phyloP scores from a whole-genome alignment of 2,113 vertebrate genomes.

The Raja brachyura region DNA sequence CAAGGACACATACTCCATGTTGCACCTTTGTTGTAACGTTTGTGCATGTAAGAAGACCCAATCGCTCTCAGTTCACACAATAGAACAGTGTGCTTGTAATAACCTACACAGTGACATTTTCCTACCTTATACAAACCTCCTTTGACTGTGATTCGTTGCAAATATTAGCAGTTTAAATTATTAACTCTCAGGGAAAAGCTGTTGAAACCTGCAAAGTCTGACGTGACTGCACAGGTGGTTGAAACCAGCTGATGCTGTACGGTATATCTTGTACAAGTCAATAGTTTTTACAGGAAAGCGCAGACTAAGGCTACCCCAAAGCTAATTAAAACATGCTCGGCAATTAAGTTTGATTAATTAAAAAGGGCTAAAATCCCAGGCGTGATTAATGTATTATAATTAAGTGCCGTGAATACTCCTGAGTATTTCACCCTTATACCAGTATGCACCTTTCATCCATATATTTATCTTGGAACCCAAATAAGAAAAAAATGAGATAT shows the following conservation, averaged over 20 bases:
- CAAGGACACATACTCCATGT: not conserved
- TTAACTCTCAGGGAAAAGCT: not conserved
- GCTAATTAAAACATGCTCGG: constrained; percentile 31
- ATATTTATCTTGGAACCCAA: not conserved
- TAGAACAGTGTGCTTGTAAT: not conserved
- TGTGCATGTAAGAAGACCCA: not conserved
- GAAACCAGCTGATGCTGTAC: not conserved
- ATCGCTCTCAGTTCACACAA: not conserved
- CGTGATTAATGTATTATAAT: constrained; percentile 35
- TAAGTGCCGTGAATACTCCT: constrained; percentile 11
- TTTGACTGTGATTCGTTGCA: not conserved
- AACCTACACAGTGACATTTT: not conserved
- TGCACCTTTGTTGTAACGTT: no score
- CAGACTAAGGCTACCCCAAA: not conserved
- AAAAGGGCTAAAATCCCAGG: constrained; percentile 14
- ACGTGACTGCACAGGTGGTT: not conserved
- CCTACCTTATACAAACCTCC: not conserved
- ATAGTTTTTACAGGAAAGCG: not conserved
- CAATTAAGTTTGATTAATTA: constrained; percentile 28
- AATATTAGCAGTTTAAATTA: not conserved
- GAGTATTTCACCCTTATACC: constrained; percentile 23
- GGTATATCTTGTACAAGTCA: not conserved
- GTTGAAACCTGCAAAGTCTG: not conserved
- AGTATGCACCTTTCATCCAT: not conserved
- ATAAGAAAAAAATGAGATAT: not conserved